A percentile compares a stretch with the other conserved stretches of the same genome.
phyloP scores from a whole-genome alignment of 2,888 invertebrate genomes.

The Oligia strigilis region DNA sequence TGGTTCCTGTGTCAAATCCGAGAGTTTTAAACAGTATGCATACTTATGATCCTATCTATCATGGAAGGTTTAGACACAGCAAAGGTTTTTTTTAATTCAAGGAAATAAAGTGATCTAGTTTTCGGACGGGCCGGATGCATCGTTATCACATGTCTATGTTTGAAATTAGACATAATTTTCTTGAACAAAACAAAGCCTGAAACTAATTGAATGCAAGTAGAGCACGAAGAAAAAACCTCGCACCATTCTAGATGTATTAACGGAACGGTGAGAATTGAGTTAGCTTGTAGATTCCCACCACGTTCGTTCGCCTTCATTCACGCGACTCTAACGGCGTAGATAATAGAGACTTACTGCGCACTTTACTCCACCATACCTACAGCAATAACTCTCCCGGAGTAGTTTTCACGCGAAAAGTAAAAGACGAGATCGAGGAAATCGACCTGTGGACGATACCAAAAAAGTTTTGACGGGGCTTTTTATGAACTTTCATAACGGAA shows the following conservation, averaged over 20 bases:
- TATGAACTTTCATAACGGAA: slow-evolving; percentile 71
- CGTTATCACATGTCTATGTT: background rate
- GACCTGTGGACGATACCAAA: slow-evolving; percentile 74
- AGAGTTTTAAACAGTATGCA: background rate
- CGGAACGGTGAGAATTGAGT: slow-evolving; percentile 80
- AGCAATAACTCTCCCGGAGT: slow-evolving; percentile 85
- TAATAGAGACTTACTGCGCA: slow-evolving; percentile 90
- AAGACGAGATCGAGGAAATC: slow-evolving; percentile 71
- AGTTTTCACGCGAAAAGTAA: slow-evolving; percentile 82
- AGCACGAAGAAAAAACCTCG: slow-evolving; percentile 71
- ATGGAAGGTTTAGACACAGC: background rate
- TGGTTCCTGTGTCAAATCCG: background rate
- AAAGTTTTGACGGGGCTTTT: slow-evolving; percentile 72
- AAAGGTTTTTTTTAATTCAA: too few species aligned
- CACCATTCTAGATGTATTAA: slow-evolving; percentile 73
- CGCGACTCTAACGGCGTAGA: slow-evolving; percentile 89
- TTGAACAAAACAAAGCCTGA: slow-evolving; percentile 42
- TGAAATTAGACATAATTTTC: slow-evolving; percentile 1
- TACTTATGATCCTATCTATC: background rate
- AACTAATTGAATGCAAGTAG: slow-evolving; percentile 73
- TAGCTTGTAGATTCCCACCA: slow-evolving; percentile 85
- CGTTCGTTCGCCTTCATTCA: slow-evolving; percentile 88
- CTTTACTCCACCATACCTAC: slow-evolving; percentile 87
- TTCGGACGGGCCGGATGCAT: background rate
- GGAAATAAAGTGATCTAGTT: background rate